Evolutionary conservation across 2,888 invertebrate genomes (phyloP).

Genomic region (Dilophus febrilis): DNA sequence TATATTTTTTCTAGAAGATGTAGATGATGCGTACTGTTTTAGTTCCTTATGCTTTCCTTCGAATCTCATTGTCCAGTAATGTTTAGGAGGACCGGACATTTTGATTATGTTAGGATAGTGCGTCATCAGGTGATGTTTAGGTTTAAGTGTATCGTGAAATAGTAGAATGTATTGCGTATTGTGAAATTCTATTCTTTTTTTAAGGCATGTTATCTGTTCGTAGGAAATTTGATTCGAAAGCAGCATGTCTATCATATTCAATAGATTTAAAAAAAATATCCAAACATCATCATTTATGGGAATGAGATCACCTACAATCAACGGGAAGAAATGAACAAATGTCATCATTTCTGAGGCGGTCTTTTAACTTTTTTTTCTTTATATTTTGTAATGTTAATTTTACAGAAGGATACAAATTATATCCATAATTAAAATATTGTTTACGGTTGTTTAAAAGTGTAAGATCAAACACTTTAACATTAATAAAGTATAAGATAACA

Average conservation of each 20-base stretch:
- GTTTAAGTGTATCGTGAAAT: conserved; percentile 5
- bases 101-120: conserved; percentile 5
- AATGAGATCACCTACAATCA: conserved; percentile 4
- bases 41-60: conserved; percentile 5
- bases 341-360: conserved; percentile 3
- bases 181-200: conserved; percentile 2
- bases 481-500: conserved; percentile 5
- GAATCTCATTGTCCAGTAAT: conserved; percentile 5
- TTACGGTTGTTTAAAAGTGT: conserved; percentile 5
- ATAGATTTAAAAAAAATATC: conserved; percentile 1
- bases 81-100: conserved; percentile 1
- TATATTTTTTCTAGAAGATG: not conserved
- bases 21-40: conserved; percentile 3
- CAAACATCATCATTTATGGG: conserved; percentile 4
- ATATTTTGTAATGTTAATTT: not conserved
- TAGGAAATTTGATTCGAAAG: not conserved
- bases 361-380: conserved; percentile 2
- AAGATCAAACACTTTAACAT: conserved; percentile 3
- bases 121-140: conserved; percentile 6
- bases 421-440: conserved; percentile 5
- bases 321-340: conserved; percentile 2
- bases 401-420: conserved; percentile 1
- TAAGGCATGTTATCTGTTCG: not conserved
- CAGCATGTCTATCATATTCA: conserved; percentile 1
- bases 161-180: conserved; percentile 2